A percentile compares a stretch with the other conserved stretches of the same genome.
Evolutionary conservation across 2,113 vertebrate species (phyloP).

Genomic region (Pica pica): DNA sequence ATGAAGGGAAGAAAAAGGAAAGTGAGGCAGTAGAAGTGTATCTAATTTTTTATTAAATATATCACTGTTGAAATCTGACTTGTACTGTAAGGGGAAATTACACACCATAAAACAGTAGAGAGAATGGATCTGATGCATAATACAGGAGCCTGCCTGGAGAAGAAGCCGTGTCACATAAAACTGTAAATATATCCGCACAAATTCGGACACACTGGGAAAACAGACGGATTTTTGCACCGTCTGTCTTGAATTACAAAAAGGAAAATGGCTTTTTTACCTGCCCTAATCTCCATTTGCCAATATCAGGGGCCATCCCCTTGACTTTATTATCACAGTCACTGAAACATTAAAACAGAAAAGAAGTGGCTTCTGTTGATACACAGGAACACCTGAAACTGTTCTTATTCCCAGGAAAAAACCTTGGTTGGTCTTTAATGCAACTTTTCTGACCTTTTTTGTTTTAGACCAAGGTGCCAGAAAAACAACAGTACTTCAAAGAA

Average conservation of each 20-base stretch:
- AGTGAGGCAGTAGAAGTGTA: background rate
- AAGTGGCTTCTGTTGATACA: background rate
- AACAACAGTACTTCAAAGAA: background rate
- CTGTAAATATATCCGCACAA: slow-evolving; percentile 11
- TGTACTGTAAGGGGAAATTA: slow-evolving; percentile 50
- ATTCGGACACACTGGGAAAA: slow-evolving; percentile 1
- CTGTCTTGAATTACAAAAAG: background rate
- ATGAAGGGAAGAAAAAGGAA: background rate
- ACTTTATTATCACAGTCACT: background rate
- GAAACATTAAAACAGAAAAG: background rate
- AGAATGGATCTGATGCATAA: slow-evolving; percentile 58
- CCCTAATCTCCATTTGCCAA: background rate
- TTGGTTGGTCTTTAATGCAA: background rate
- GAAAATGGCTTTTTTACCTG: background rate
- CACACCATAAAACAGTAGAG: slow-evolving; percentile 23
- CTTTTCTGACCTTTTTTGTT: background rate
- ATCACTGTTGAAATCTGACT: slow-evolving; percentile 40
- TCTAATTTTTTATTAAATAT: slow-evolving; percentile 62
- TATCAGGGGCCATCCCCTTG: background rate
- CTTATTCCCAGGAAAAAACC: background rate
- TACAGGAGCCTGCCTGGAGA: slow-evolving; percentile 46
- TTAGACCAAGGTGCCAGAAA: background rate
- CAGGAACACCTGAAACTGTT: background rate
- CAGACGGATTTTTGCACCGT: background rate
- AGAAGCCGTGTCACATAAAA: background rate